Conservation (phyloP, 2,888 invertebrate species). For the Nesidiocoris tenuis region DNA sequence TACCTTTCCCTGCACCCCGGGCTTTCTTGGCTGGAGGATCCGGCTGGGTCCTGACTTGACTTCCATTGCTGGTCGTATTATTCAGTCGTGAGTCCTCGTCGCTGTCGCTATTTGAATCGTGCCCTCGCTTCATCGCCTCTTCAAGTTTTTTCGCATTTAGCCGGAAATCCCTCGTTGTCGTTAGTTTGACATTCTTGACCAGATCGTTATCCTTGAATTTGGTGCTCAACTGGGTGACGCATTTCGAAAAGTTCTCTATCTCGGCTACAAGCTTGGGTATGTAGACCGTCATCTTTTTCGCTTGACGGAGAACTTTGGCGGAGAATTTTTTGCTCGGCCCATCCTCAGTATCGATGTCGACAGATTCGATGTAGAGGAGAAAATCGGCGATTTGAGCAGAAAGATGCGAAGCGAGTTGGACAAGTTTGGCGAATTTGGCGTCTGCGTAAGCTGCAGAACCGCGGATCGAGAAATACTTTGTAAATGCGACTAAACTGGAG, state of each 20-base stretch:
- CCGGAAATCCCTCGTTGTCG: constrained; percentile 66
- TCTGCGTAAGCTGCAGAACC: constrained; percentile 58
- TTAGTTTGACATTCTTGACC: constrained; percentile 61
- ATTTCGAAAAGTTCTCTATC: constrained; percentile 61
- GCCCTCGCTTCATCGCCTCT: constrained; percentile 57
- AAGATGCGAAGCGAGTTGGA: constrained; percentile 51
- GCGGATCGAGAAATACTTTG: constrained; percentile 62
- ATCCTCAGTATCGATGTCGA: constrained; percentile 50
- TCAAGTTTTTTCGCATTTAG: constrained; percentile 60
- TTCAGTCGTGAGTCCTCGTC: constrained; percentile 17
- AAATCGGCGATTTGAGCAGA: constrained; percentile 51
- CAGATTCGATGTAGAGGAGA: constrained; percentile 51
- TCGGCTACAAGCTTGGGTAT: constrained; percentile 67
- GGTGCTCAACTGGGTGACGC: constrained; percentile 50
- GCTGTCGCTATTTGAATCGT: constrained; percentile 3
- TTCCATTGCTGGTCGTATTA: neutral
- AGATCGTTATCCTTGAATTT: constrained; percentile 53
- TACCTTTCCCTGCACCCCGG: constrained; percentile 2
- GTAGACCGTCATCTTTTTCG: constrained; percentile 58
- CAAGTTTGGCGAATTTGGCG: constrained; percentile 53
- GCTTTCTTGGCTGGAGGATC: constrained; percentile 6
- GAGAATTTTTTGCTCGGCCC: constrained; percentile 53
- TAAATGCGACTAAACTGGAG: constrained; percentile 59
- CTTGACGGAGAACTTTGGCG: constrained; percentile 52
- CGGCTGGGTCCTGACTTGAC: too few relatives aligned